Conservation (phyloP, 2,888 invertebrate species). For the Heteromurus nitidus region DNA sequence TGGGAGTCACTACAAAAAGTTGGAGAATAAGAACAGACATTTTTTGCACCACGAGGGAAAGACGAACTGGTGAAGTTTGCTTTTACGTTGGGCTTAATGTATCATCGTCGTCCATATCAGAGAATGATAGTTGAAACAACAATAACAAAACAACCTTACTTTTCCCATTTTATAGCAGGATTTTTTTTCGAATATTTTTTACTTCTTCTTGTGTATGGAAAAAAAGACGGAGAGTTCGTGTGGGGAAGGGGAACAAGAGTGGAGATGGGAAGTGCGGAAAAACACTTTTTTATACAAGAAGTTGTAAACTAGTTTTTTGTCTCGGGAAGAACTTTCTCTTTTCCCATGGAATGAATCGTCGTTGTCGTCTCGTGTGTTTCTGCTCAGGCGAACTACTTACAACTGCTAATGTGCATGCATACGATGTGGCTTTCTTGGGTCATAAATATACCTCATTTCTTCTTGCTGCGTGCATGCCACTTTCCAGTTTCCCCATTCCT, state of each 20-base stretch:
- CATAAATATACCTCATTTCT: conserved; percentile 47
- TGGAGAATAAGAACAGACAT: conserved; percentile 31
- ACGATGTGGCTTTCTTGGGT: conserved; percentile 30
- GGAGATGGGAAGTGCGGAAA: conserved; percentile 38
- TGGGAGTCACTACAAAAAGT: conserved; percentile 54
- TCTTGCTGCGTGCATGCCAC: conserved; percentile 5
- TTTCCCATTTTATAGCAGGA: conserved; percentile 8
- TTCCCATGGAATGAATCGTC: too few relatives aligned
- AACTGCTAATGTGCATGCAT: conserved; percentile 19
- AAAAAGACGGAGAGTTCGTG: too few relatives aligned
- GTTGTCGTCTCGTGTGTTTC: conserved; percentile 14
- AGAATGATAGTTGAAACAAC: conserved; percentile 44
- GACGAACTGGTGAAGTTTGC: neutral
- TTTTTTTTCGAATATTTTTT: too few relatives aligned
- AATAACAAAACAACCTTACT: conserved; percentile 41
- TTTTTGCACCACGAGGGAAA: conserved; percentile 30
- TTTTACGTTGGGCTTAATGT: conserved; percentile 48
- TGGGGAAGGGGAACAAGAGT: conserved; percentile 17
- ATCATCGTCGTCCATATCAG: conserved; percentile 49
- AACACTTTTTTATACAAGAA: conserved; percentile 29
- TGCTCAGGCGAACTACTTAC: neutral
- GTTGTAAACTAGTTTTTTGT: conserved; percentile 34
- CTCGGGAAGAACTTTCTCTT: conserved; percentile 29
- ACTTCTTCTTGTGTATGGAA: too few relatives aligned
- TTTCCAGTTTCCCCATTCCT: neutral